Percentiles rank a stretch among this genome's conserved stretches.
These are phyloP conservation scores for Loriculus beryllinus DNA, from an alignment of 2,797 vertebrate species.

Conservation along the genomic window DNA sequence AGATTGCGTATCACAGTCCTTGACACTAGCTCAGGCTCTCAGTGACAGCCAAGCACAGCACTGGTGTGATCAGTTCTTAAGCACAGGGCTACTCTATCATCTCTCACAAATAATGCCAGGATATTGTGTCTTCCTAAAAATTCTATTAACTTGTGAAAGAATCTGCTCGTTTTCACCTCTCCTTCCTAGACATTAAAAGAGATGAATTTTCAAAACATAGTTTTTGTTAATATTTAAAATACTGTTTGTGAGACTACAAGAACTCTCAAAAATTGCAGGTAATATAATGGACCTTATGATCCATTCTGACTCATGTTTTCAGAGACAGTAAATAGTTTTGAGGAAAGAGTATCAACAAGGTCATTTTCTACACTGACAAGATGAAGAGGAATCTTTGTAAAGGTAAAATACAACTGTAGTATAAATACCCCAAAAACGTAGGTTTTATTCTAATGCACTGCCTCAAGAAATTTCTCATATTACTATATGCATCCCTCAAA, in stretches of 20 bases:
- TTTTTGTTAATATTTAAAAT: not conserved
- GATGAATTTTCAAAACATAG: not conserved
- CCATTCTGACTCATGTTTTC: not conserved
- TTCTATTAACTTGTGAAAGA: not conserved
- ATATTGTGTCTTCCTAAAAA: not conserved
- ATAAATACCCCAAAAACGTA: not conserved
- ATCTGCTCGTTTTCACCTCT: not conserved
- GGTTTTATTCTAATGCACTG: not conserved
- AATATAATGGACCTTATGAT: rapidly evolving
- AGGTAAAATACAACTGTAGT: not conserved
- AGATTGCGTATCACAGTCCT: not conserved
- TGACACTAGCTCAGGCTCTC: not conserved
- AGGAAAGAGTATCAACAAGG: not conserved
- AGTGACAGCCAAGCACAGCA: not conserved
- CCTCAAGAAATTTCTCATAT: not conserved
- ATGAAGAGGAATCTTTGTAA: not conserved
- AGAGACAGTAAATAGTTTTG: not conserved
- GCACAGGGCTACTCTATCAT: conserved; percentile 5
- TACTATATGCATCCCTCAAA: not conserved
- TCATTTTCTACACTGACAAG: not conserved
- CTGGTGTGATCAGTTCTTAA: not conserved
- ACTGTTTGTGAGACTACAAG: not conserved
- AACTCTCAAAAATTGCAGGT: not conserved
- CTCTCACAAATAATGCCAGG: not conserved
- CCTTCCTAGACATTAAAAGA: not conserved